Conservation (phyloP, 1,140 invertebrate species). For the Agraylea sexmaculata region DNA sequence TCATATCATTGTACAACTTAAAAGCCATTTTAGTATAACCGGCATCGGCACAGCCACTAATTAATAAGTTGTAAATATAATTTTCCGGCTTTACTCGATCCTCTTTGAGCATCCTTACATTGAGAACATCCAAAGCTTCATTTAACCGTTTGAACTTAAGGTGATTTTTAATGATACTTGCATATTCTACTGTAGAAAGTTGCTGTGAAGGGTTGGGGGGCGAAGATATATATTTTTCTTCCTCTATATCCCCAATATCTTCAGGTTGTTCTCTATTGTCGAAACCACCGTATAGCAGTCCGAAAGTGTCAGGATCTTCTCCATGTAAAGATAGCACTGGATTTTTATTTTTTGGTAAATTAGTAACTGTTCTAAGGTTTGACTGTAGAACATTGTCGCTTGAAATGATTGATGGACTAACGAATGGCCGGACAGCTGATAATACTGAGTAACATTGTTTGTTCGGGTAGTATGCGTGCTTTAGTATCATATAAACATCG, state of each 20-base stretch:
- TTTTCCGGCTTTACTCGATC: conserved; percentile 64
- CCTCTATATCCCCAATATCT: conserved; percentile 41
- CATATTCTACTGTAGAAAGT: conserved; percentile 48
- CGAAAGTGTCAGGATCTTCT: conserved; percentile 43
- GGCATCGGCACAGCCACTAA: conserved; percentile 62
- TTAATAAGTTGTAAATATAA: conserved; percentile 71
- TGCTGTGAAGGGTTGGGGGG: conserved; percentile 33
- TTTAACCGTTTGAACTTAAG: conserved; percentile 48
- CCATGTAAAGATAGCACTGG: no score
- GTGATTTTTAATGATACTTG: conserved; percentile 53
- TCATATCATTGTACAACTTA: conserved; percentile 70
- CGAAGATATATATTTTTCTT: conserved; percentile 41
- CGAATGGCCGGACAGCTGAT: no score
- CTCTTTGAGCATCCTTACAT: conserved; percentile 57
- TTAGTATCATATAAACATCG: no score
- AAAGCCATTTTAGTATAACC: conserved; percentile 81
- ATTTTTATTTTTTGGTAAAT: no score
- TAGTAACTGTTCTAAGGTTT: no score
- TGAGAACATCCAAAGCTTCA: conserved; percentile 64
- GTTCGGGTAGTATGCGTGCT: no score
- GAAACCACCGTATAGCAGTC: conserved; percentile 24
- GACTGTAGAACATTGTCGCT: no score
- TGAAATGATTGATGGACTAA: no score
- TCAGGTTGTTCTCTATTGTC: conserved; percentile 29
- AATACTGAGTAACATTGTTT: no score